Evolutionary conservation across 2,113 vertebrate species (phyloP).

Genomic region (Silurus asotus): DNA sequence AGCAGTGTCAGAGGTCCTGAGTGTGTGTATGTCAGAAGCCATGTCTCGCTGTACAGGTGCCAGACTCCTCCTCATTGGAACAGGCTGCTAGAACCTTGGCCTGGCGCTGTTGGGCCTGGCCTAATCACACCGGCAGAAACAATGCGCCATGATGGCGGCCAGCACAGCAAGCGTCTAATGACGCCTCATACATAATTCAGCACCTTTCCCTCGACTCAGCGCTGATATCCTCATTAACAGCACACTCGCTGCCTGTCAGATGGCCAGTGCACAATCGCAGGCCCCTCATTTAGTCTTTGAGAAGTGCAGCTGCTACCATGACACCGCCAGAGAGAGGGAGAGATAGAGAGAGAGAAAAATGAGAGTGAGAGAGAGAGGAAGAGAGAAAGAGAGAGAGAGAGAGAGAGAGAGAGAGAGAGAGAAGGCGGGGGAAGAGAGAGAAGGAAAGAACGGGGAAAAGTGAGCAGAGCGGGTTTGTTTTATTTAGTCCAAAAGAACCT

Average conservation of each 20-base stretch:
- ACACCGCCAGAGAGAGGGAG: constrained; percentile 94
- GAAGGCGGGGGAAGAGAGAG: constrained; percentile 5
- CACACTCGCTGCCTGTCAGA: constrained; percentile 99
- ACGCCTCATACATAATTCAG: constrained; percentile 99
- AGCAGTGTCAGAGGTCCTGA: constrained; percentile 82
- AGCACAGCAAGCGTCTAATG: constrained; percentile 97
- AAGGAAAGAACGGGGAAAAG: constrained; percentile 33
- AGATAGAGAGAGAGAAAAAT: constrained; percentile 52
- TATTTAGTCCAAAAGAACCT: constrained; percentile 99
- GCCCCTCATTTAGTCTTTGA: constrained; percentile 99
- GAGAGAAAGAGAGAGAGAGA: constrained; percentile 11
- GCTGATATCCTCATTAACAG: constrained; percentile 99
- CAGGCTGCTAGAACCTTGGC: constrained; percentile 70
- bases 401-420: constrained; percentile 16
- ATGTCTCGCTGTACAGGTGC: constrained; percentile 45
- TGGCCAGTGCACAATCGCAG: constrained; percentile 99
- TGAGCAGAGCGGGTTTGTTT: constrained; percentile 99
- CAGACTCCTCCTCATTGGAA: constrained; percentile 42
- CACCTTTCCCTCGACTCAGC: constrained; percentile 99
- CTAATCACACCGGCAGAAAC: constrained; percentile 99
- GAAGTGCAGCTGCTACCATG: constrained; percentile 99
- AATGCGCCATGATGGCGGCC: constrained; percentile 99
- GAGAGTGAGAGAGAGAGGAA: neutral
- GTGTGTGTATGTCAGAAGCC: constrained; percentile 79
- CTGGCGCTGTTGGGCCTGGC: constrained; percentile 81